Evolutionary conservation across 2,113 vertebrate species (phyloP), one percentile per base, ranked within the genome.

Genomic region (Nothobranchius furzeri): DNA sequence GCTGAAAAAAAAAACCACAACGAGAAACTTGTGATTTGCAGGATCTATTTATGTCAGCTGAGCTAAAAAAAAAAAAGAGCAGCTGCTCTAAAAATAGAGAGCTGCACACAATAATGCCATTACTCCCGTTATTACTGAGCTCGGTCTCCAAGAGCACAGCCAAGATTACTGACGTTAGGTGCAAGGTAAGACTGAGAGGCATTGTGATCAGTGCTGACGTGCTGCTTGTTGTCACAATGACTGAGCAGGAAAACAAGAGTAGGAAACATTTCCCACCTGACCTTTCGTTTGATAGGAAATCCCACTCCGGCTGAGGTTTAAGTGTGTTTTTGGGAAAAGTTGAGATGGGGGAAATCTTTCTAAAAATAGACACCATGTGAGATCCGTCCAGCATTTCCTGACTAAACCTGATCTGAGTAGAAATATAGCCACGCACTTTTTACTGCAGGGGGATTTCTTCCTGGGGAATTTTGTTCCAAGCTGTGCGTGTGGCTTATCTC

Each of bases 121-220:
- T 52, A 57, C 54, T 50, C 64, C 59, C 83, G 81, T 84, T 85
- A 87, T 88, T 85, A 82, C 64, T 70, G 72, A 68, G 69, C 68
- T 76, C 51, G 69, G 70, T 20, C 57, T 70, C 36, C 59, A 63
- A 50, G 64, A 17, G 76, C 68, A 60, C 42, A 65, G 75, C 68
- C 52, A 46, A 78, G 83, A 86, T 88, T 87, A 84, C 75, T 79
- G 75, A 69, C 63, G 69, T 69, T 56, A 9, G 47, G 45, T 54
- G 47, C 61, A 20, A 24, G n/a, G 58, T 52, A 11, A 75, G 77
- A 87, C 81, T 69, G 79, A 81, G 73, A 68, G 68, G 69, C 70
- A 56, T 85, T 87, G 20, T 20, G 20, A 75, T 70, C 77, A 81
- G 58, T 78, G 84, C 81, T 89, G 89, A 90, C 82, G 85, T 85